Base-by-base conservation (phyloP, 2,797 vertebrate genomes). In the Mus caroli region DNA sequence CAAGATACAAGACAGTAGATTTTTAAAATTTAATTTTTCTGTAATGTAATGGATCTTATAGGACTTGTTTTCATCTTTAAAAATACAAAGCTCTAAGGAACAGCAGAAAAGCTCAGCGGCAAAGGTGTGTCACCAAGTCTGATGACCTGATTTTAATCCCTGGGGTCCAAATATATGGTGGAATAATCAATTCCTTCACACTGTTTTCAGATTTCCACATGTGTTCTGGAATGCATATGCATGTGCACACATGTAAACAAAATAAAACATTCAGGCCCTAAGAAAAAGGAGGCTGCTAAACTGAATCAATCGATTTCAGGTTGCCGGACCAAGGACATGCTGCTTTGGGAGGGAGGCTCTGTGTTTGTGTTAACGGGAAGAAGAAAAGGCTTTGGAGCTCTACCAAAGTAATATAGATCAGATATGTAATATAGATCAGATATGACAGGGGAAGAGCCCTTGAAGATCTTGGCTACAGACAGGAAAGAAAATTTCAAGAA, bases 11-110 rank as follows among this genome's bases (percentile, higher is more conserved):
- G 52, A 20, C 69, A 75, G 73, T 9, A 31, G 26, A 88, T 88
- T 58, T 71, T 31, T 54, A 40, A 86, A 54, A 17, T 86, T 37
- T n/a, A 69, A 67, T 26, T 86, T 71, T 37, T 71, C 34, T 69
- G 46, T 71, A 94, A 96, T 78, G 37, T 26, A 91, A 91, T 40
- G 10, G 2, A 64, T 77, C 58, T 85, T 95, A 86, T 54, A n/a
- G 79, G n/a, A 94, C 78, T 77, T 88, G 67, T 54, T 73, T n/a
- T 87, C 85, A 40, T 88, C 24, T 56, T 56, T 56, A 56, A n/a
- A 73, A 54, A 69, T 50, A 86, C 26, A 67, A 73, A 56, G n/a
- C 54, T 56, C 64, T 11, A 4, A 62, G 17, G 84, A n/a, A 50
- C 43, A 50, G 83, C 43, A 67, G 34, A 50, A 67, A n/a, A 50